Conservation (phyloP, 2,797 vertebrate genomes). For the Cygnus olor region DNA sequence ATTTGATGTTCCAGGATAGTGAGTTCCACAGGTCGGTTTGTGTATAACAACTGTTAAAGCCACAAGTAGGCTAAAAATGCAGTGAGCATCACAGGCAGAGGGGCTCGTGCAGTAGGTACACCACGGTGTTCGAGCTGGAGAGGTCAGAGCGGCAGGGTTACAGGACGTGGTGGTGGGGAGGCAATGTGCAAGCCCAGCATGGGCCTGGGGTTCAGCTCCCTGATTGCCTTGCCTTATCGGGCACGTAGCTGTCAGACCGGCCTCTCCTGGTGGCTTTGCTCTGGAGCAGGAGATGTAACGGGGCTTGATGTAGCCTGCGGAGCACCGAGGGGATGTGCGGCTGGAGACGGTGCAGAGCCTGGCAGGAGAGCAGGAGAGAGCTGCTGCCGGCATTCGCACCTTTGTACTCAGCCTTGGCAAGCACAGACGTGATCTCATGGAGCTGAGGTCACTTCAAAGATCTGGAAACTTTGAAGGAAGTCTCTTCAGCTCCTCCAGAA, state of each 20-base stretch:
- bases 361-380: background rate
- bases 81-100: background rate
- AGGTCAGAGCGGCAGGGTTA: background rate
- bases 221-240: background rate
- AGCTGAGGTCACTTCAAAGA: constrained; percentile 6
- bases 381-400: background rate
- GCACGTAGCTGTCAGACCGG: accelerated
- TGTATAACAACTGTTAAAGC: background rate
- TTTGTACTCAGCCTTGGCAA: background rate
- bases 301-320: background rate
- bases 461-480: constrained; percentile 29
- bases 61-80: accelerated
- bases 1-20: background rate
- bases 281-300: background rate
- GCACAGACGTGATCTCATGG: background rate
- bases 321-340: background rate
- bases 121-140: background rate
- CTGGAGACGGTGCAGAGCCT: background rate
- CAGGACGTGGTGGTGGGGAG: background rate
- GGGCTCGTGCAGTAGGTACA: accelerated
- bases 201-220: background rate
- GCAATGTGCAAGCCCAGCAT: background rate
- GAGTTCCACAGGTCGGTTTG: too few relatives aligned
- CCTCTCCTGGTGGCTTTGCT: background rate
- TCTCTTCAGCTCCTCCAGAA: background rate